These are phyloP conservation scores for Eupithecia subumbrata DNA, from an alignment of 2,888 invertebrate species.

Conservation along the genomic window DNA sequence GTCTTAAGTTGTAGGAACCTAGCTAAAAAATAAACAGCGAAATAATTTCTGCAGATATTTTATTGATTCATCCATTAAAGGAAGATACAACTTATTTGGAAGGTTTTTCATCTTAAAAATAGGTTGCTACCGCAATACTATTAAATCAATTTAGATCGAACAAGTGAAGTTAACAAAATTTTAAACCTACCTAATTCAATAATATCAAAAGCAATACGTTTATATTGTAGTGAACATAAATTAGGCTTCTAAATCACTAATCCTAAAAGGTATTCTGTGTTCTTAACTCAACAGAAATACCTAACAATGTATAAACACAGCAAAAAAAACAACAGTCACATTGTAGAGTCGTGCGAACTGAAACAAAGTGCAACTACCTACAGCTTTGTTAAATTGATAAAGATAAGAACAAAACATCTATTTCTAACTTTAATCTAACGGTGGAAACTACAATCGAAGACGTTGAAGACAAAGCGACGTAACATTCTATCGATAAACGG, in stretches of 20 bases:
- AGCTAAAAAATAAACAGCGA: not conserved
- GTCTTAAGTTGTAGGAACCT: not conserved
- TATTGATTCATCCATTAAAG: constrained; percentile 19
- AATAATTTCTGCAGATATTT: constrained; percentile 12
- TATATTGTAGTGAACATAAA: not conserved
- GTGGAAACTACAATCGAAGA: constrained; percentile 32
- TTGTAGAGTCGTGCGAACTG: constrained; percentile 23
- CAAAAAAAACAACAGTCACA: constrained; percentile 13
- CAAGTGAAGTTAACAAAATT: constrained; percentile 1
- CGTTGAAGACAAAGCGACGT: constrained; percentile 59
- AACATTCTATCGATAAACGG: constrained; percentile 48
- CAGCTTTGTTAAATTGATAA: constrained; percentile 19
- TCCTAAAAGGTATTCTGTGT: not conserved
- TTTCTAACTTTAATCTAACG: constrained; percentile 22
- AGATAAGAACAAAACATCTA: constrained; percentile 26
- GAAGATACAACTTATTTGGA: constrained; percentile 23
- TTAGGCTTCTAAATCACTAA: constrained; percentile 6
- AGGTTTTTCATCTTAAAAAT: constrained; percentile 14
- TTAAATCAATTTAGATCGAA: constrained; percentile 18
- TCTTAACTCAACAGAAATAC: not conserved
- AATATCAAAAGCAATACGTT: constrained; percentile 7
- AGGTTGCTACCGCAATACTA: not conserved
- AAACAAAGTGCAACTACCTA: constrained; percentile 28
- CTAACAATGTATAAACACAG: not conserved
- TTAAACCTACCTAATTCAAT: constrained; percentile 4